Conservation (phyloP, 53 echinoderm and acorn worm species). For the Paelopatides confundens region DNA sequence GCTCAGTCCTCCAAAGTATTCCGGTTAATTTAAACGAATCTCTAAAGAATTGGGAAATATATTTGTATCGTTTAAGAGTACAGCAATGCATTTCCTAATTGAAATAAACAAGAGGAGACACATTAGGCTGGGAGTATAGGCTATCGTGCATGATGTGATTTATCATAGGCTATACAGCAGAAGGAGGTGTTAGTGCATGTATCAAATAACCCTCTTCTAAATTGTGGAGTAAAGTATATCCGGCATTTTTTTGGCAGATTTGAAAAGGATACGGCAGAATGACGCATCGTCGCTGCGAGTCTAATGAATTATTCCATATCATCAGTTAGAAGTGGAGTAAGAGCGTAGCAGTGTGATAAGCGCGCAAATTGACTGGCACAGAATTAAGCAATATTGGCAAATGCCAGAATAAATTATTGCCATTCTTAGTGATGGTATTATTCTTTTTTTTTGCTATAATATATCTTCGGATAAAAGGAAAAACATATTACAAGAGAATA, state of each 20-base stretch:
- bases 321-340: not conserved
- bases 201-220: conserved; percentile 13
- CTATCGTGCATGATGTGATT: not conserved
- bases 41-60: not conserved
- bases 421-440: not conserved
- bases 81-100: not conserved
- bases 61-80: not conserved
- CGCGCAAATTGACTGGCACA: not conserved
- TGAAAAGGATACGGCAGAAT: not conserved
- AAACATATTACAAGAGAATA: no score
- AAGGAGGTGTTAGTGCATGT: conserved; percentile 17
- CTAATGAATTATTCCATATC: not conserved
- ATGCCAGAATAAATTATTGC: not conserved
- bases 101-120: not conserved
- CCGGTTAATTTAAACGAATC: not conserved
- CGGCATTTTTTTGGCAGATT: not conserved
- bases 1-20: not conserved
- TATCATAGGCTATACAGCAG: not conserved
- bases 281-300: not conserved
- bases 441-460: no score
- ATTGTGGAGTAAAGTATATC: not conserved
- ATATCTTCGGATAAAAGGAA: no score
- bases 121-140: not conserved
- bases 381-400: conserved; percentile 26
- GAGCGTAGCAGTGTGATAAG: not conserved